These are phyloP conservation scores for Garra rufa DNA, from an alignment of 2,113 vertebrate genomes.

Conservation along the genomic window DNA sequence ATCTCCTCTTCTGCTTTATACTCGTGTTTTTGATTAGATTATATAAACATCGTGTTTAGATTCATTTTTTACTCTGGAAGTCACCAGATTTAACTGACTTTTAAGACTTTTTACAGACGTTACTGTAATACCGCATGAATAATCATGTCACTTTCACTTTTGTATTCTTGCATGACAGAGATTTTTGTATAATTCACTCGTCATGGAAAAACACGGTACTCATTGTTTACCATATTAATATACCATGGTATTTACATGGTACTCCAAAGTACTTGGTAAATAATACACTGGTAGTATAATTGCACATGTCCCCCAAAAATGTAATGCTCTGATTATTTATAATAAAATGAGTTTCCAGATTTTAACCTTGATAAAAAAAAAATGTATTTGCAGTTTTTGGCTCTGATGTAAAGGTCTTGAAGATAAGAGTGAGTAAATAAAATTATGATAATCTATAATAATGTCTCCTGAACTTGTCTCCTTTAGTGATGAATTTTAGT, in stretches of 20 bases:
- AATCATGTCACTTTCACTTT: constrained; percentile 27
- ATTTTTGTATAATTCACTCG: neutral
- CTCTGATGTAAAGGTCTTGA: constrained; percentile 13
- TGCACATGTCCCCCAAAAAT: neutral
- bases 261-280: no score
- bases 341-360: neutral
- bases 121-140: neutral
- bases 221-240: neutral
- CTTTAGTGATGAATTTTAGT: no score
- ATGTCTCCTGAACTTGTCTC: neutral
- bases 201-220: neutral
- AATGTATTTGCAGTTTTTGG: neutral
- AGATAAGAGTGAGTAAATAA: neutral
- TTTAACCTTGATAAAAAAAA: neutral
- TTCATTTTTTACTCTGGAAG: neutral
- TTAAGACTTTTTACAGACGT: neutral
- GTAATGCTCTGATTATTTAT: no score
- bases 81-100: neutral
- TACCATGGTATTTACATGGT: neutral
- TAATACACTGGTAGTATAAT: neutral
- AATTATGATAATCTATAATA: neutral
- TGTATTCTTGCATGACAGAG: neutral
- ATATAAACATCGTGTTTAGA: neutral
- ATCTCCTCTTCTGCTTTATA: neutral
- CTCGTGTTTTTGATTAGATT: neutral